Conservation (phyloP, 35 echinoderm and acorn worm species). For the Stichopus chloronotus region DNA sequence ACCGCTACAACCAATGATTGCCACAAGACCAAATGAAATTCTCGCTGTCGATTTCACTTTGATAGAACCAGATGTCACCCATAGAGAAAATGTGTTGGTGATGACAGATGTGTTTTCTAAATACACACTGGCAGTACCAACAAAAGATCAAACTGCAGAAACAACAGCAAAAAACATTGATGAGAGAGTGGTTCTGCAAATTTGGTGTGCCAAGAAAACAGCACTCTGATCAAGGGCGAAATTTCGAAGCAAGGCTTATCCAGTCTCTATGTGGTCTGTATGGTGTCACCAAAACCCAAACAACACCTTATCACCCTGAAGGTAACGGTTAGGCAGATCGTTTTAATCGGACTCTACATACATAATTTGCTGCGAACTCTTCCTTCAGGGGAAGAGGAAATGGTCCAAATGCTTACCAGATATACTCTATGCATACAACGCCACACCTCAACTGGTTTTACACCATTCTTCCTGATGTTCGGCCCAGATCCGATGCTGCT, state of each 20-base stretch:
- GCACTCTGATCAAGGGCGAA: slow-evolving; percentile 55
- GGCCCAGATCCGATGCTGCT: slow-evolving; percentile 55
- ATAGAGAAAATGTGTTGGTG: slow-evolving; percentile 13
- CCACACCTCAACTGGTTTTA: slow-evolving; percentile 55
- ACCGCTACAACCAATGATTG: not conserved
- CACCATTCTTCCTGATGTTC: slow-evolving; percentile 63
- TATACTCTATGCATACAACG: slow-evolving; percentile 66
- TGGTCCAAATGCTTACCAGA: slow-evolving; percentile 63
- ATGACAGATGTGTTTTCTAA: slow-evolving; percentile 81
- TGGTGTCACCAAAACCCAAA: slow-evolving; percentile 35
- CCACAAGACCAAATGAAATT: slow-evolving; percentile 71
- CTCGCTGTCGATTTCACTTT: slow-evolving; percentile 60
- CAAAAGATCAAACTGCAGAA: slow-evolving; percentile 51
- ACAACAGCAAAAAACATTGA: not conserved
- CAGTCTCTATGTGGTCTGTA: slow-evolving; percentile 68
- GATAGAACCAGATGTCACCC: not conserved
- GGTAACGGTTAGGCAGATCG: not conserved
- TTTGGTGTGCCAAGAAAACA: slow-evolving; percentile 11
- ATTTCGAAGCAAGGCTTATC: slow-evolving; percentile 70
- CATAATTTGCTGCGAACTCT: slow-evolving; percentile 40
- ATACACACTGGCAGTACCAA: slow-evolving; percentile 72
- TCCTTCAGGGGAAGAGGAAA: slow-evolving; percentile 2
- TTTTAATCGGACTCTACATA: not conserved
- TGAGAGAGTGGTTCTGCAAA: not conserved
- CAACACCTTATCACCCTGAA: not conserved